Percentiles rank a stretch among this genome's conserved stretches.
Conservation (phyloP, 2,888 invertebrate genomes). For the Agelastica alni region DNA sequence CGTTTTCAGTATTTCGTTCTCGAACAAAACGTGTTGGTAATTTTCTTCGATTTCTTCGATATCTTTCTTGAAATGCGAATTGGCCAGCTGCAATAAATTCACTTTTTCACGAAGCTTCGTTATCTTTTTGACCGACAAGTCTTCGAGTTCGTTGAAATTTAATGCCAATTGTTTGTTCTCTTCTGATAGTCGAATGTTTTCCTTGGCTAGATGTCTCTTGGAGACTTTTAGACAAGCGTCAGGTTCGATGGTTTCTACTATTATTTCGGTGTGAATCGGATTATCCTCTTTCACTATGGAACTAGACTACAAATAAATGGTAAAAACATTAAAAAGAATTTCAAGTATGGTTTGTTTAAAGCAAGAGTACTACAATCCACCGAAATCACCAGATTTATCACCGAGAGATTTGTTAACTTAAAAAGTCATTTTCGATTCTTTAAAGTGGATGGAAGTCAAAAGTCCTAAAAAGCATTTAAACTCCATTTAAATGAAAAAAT, state of each 20-base stretch:
- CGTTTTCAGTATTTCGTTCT: conserved; percentile 61
- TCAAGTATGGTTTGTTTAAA: too few species aligned
- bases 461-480: too few species aligned
- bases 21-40: conserved; percentile 58
- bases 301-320: too few species aligned
- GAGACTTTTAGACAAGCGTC: conserved; percentile 38
- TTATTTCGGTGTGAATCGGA: conserved; percentile 33
- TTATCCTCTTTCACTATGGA: conserved; percentile 4
- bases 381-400: too few species aligned
- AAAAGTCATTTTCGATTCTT: too few species aligned
- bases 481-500: too few species aligned
- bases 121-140: conserved; percentile 63
- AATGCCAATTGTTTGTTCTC: conserved; percentile 61
- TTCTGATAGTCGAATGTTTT: conserved; percentile 59
- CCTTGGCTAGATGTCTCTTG: conserved; percentile 54
- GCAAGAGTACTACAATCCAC: too few species aligned
- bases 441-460: too few species aligned
- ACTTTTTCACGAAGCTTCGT: conserved; percentile 67
- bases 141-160: conserved; percentile 58
- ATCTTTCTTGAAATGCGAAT: conserved; percentile 66
- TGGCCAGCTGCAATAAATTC: conserved; percentile 63
- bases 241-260: conserved; percentile 40
- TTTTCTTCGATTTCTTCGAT: conserved; percentile 63
- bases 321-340: too few species aligned
- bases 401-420: too few species aligned